These are phyloP conservation scores for Tinamus guttatus DNA, from an alignment of 2,113 vertebrate genomes.

Conservation along the genomic window DNA sequence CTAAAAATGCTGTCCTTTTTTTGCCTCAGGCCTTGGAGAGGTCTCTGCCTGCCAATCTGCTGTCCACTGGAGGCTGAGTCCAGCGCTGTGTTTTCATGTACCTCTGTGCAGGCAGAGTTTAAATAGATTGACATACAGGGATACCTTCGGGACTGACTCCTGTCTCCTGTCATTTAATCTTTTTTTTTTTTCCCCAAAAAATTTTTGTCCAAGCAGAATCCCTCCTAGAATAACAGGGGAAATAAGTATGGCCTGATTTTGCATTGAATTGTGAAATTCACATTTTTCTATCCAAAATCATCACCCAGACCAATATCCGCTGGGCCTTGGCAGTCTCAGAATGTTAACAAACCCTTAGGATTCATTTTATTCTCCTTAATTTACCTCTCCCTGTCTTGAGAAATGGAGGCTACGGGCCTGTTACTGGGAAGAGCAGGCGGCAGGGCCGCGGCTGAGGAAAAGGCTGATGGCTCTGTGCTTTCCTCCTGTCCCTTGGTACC, in stretches of 20 bases:
- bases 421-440: background rate
- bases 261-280: background rate
- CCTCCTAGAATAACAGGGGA: background rate
- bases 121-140: background rate
- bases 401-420: background rate
- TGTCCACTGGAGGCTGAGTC: background rate
- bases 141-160: background rate
- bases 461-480: background rate
- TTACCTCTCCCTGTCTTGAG: background rate
- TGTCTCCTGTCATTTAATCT: background rate
- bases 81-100: background rate
- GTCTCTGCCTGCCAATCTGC: background rate
- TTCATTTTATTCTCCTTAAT: background rate
- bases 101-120: background rate
- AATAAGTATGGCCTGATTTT: background rate
- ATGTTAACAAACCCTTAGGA: background rate
- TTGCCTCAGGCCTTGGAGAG: background rate
- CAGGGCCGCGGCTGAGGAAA: background rate
- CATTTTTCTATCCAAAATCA: background rate
- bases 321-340: background rate
- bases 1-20: background rate
- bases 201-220: background rate
- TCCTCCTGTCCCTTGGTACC: background rate
- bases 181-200: background rate
- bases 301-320: background rate